These are phyloP conservation scores for Cyclina sinensis DNA, from an alignment of 1,140 invertebrate species.

Conservation along the genomic window DNA sequence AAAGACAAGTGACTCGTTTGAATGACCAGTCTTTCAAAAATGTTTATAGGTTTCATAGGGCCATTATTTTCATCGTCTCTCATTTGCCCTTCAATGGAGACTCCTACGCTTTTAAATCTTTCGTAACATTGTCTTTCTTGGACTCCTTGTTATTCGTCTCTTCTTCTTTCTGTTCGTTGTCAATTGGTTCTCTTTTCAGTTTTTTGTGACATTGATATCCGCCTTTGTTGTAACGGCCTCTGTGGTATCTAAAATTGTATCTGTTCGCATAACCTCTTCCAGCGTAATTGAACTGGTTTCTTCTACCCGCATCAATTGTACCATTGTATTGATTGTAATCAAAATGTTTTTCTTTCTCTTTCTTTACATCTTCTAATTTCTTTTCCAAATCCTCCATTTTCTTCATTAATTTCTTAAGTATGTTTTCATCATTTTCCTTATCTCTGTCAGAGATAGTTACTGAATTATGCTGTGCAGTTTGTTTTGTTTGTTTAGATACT, in stretches of 20 bases:
- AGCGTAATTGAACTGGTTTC: too few relatives aligned
- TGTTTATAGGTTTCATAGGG: neutral
- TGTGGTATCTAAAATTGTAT: too few relatives aligned
- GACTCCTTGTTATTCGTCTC: neutral
- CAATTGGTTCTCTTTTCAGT: neutral
- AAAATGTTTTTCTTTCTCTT: neutral
- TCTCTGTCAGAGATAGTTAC: neutral
- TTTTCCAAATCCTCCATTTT: constrained; percentile 10
- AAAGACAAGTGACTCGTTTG: neutral
- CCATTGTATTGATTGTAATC: neutral
- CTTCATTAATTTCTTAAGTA: neutral
- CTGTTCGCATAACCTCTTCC: neutral
- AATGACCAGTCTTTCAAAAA: neutral
- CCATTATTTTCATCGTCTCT: neutral
- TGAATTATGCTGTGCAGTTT: neutral
- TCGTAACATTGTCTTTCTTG: neutral
- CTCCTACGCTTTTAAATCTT: neutral
- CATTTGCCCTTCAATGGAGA: constrained; percentile 36
- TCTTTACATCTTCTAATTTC: neutral
- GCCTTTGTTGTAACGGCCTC: neutral
- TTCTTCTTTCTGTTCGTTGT: neutral
- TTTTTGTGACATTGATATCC: neutral
- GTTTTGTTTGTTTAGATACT: neutral
- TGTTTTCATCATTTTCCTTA: neutral
- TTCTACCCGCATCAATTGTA: neutral